Evolutionary conservation across 2,888 invertebrate species (phyloP).

Genomic region (Balanococcus diminutus): DNA sequence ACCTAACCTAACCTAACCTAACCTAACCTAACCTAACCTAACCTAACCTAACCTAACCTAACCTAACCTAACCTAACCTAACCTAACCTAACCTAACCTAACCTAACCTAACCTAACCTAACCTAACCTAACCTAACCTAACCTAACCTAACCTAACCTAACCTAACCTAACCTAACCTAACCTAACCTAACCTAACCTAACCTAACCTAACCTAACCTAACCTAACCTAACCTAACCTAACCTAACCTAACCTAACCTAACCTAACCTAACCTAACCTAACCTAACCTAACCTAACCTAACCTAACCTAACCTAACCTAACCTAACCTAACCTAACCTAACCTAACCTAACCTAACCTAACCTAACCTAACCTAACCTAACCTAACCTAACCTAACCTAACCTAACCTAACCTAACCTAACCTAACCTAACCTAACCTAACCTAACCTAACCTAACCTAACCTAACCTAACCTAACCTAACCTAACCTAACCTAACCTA

Average conservation of each 20-base stretch:
- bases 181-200: constrained; percentile 6
- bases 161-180: constrained; percentile 1
- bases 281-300: constrained; percentile 17
- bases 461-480: constrained; percentile 16
- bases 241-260: constrained; percentile 17
- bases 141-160: constrained; percentile 4
- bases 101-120: constrained; percentile 21
- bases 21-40: constrained; percentile 17
- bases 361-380: constrained; percentile 22
- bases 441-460: constrained; percentile 2
- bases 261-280: constrained; percentile 22
- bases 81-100: neutral
- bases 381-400: constrained; percentile 22
- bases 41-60: constrained; percentile 21
- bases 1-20: constrained; percentile 58
- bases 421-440: neutral
- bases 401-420: constrained; percentile 14
- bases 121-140: constrained; percentile 21
- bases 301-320: constrained; percentile 22
- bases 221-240: constrained; percentile 22
- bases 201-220: neutral
- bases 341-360: constrained; percentile 22
- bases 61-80: constrained; percentile 7
- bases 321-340: constrained; percentile 17
- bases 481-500: neutral